Evolutionary conservation across 2,888 invertebrate genomes (phyloP), one percentile per base, ranked within the genome.

Genomic region (Argyresthia albistria): DNA sequence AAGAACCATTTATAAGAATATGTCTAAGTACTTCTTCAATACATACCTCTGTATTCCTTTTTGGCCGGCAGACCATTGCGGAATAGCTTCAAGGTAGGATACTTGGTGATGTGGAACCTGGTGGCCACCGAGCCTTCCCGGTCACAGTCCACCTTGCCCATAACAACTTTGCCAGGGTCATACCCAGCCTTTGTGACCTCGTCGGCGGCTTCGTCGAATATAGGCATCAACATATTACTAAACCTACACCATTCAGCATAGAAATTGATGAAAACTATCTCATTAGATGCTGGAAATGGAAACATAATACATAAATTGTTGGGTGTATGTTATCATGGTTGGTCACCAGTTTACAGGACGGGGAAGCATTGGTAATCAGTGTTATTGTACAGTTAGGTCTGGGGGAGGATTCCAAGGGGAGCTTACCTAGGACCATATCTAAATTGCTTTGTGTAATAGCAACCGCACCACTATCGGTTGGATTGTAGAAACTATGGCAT

Each of bases 221-320:
- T 93, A 10, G 99, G 99, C 78, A 95, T 95, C 71, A 99, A 88
- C 87, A 97, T 92, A 78, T 97, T 98, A 88, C 99, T 99, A 89
- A 99, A 99, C 69, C 96, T 93, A 88, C 99, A 99, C 99, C 99
- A 99, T 74, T 99, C 98, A 36, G 99, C 99, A 88, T 99, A 99
- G 84, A 99, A 99, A 88, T 99, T 99, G 57, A 99, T 92, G 82
- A 99, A 95, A 57, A 99, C 98, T 80, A 99, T 88, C 89, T 99
- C 98, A 90, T 97, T 96, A 56, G 94, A 93, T 57, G 95, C 98
- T 97, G 90, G 59, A 93, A 93, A 62, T 56, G 57, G 55, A 62
- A 60, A 64, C 64, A 56, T 25, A 55, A 8, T 39, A 39, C 39
- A 39, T 6, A 3, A 39, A 39, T 1, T 39, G 3, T 39, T 39